These are phyloP conservation scores for Pterocles gutturalis DNA, from an alignment of 2,113 vertebrate species.

Conservation along the genomic window DNA sequence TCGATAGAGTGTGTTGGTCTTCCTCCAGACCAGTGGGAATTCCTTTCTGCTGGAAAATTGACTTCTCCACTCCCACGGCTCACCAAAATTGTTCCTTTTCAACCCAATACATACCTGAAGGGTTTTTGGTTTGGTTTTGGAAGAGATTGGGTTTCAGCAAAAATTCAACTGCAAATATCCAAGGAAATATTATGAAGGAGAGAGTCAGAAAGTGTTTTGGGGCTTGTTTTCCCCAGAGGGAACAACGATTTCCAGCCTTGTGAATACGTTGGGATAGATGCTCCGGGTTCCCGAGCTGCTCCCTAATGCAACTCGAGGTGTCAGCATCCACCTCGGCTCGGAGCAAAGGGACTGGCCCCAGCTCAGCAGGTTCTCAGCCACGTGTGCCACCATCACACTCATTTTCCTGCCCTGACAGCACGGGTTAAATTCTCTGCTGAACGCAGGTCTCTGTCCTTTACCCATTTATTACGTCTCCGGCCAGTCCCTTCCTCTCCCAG, in stretches of 20 bases:
- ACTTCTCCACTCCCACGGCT: neutral
- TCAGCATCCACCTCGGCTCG: accelerated
- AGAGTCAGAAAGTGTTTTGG: neutral
- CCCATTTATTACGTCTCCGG: neutral
- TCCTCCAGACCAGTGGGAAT: neutral
- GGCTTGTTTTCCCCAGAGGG: neutral
- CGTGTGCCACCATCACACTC: neutral
- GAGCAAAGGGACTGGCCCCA: neutral
- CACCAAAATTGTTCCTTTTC: neutral
- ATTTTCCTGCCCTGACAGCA: neutral
- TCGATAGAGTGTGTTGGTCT: neutral
- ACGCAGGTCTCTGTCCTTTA: neutral
- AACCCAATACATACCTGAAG: neutral
- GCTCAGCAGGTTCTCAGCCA: neutral
- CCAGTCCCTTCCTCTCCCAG: neutral
- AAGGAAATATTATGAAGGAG: neutral
- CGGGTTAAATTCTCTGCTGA: neutral
- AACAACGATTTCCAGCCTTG: neutral
- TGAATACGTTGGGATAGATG: accelerated
- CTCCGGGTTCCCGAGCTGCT: neutral
- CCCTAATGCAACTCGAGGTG: neutral
- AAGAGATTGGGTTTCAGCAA: neutral
- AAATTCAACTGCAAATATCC: neutral
- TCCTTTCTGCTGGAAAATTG: neutral
- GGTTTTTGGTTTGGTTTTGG: neutral